These are phyloP conservation scores for Eucera pruinosa DNA, from an alignment of 2,888 invertebrate species.

Conservation along the genomic window DNA sequence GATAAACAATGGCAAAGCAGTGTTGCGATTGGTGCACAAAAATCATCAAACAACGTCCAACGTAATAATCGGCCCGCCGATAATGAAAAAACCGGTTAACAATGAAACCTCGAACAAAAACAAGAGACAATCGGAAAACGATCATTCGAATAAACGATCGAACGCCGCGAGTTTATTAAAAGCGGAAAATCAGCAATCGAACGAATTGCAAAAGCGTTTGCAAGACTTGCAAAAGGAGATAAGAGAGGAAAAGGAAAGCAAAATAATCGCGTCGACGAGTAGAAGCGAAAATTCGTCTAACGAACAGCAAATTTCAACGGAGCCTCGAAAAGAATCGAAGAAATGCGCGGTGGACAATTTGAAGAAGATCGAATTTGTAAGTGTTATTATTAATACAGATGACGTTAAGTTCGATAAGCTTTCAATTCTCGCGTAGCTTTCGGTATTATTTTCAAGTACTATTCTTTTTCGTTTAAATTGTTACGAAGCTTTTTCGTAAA, in stretches of 20 bases:
- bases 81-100: constrained; percentile 17
- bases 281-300: no score
- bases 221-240: background rate
- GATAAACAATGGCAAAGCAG: constrained; percentile 91
- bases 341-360: constrained; percentile 21
- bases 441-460: no score
- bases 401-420: no score
- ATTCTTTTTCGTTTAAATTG: no score
- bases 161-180: background rate
- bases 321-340: no score
- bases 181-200: background rate
- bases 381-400: no score
- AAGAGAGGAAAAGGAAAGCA: background rate
- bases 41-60: constrained; percentile 89
- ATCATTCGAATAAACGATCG: constrained; percentile 7
- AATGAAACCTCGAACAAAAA: background rate
- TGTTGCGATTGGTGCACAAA: constrained; percentile 89
- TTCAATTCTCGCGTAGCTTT: no score
- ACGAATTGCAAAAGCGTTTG: background rate
- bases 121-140: constrained; percentile 1
- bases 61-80: constrained; percentile 4
- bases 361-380: constrained; percentile 70
- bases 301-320: no score
- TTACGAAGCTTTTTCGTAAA: no score
- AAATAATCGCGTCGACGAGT: constrained; percentile 15